Evolutionary conservation across 2,113 vertebrate genomes (phyloP).

Genomic region (Hydrolagus affinis): DNA sequence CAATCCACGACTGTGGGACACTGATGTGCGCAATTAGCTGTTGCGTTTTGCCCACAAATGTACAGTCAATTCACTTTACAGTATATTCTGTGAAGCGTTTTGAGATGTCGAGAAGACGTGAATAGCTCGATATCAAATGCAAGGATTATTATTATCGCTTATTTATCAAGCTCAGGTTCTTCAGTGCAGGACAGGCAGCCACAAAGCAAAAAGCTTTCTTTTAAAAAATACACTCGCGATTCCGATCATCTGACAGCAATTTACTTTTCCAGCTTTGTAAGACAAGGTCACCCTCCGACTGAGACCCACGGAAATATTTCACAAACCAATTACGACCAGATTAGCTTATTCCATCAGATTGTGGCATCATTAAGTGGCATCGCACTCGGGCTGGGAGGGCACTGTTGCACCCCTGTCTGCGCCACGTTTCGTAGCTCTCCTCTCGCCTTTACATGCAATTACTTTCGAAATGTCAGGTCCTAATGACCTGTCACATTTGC

Average conservation of each 20-base stretch:
- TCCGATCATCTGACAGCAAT: constrained; percentile 19
- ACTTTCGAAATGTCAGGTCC: neutral
- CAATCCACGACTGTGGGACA: no score
- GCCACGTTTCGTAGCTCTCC: neutral
- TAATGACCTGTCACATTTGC: neutral
- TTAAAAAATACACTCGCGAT: neutral
- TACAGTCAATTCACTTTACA: no score
- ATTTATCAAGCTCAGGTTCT: no score
- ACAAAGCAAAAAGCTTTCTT: constrained; percentile 32
- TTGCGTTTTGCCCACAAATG: no score
- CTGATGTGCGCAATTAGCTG: no score
- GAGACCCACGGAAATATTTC: constrained; percentile 7
- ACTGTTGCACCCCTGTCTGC: neutral
- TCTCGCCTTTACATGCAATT: neutral
- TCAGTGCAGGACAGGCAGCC: neutral
- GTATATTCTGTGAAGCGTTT: no score
- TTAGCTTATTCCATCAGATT: constrained; percentile 28
- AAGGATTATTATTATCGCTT: no score
- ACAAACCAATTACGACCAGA: constrained; percentile 21
- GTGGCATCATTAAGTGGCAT: neutral
- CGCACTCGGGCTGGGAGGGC: neutral
- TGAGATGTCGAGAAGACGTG: no score
- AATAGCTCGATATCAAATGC: no score
- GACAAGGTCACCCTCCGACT: constrained; percentile 17
- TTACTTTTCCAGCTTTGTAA: constrained; percentile 21